Base-by-base conservation (phyloP, 2,113 vertebrate genomes). In the Columba janthina region DNA sequence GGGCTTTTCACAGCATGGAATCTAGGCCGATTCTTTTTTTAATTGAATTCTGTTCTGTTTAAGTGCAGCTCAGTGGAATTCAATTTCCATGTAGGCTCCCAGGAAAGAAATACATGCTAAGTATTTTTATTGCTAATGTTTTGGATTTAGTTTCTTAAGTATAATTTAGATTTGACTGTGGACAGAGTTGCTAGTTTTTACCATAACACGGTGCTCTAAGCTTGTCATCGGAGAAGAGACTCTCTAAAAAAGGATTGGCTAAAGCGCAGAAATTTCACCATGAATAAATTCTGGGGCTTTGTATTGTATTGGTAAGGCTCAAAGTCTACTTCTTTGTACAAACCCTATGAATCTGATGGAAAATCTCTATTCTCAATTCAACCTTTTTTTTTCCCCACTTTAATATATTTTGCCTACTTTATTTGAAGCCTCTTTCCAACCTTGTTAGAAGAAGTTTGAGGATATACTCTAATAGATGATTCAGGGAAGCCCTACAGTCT, bases 91-190 rank as follows among this genome's bases (percentile, higher is more conserved):
- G 70, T 78, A 91, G 90, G 79, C 69, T 95, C 89, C 93, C 93
- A 94, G 92, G 94, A 97, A 96, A 93, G 87, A 96, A 97, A 94
- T 96, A 92, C 71, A 95, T 77, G 77, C 84, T 88, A 96, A 82
- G 76, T 96, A 87, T 94, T 95, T 96, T 93, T 93, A 94, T 94
- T 84, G 80, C 84, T 96, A 80, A 83, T 94, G 89, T 94, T 94
- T 94, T 87, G 62, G 94, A 94, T 96, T 94, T 88, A 74, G 76
- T 93, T 93, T 87, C 80, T 91, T 85, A 93, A 94, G 81, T 91
- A 84, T 92, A 95, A 90, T 91, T 94, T 91, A 92, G 76, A 80
- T 87, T 90, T 94, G 64, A 79, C 73, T 94, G 65, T 86, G 88
- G 86, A 83, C 75, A 84, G 62, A 77, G 77, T 94, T 85, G 56